Evolutionary conservation across 1,140 invertebrate species (phyloP).

Genomic region (Lepidostoma basale): DNA sequence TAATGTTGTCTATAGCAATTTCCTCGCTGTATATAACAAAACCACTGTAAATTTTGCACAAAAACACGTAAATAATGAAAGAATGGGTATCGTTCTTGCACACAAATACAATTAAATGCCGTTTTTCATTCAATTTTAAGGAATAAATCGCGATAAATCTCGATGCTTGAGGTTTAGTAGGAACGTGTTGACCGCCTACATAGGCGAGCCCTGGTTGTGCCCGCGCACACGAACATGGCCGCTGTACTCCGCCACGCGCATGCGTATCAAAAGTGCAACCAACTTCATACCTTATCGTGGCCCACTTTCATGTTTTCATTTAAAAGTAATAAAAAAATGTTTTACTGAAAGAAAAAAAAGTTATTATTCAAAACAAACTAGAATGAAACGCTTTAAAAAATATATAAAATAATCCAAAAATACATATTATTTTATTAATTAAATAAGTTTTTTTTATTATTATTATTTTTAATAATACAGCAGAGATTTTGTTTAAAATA

Average conservation of each 20-base stretch:
- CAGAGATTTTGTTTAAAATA: neutral
- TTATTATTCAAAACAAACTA: too few species aligned
- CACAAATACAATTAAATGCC: neutral
- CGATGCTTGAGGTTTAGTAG: neutral
- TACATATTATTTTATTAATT: too few species aligned
- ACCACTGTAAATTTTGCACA: conserved; percentile 4
- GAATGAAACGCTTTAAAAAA: too few species aligned
- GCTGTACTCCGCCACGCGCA: conserved; percentile 24
- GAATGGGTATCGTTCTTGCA: neutral
- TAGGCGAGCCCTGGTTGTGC: conserved; percentile 26
- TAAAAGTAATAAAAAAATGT: neutral
- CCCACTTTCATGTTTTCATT: conserved; percentile 42
- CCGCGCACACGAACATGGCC: conserved; percentile 34
- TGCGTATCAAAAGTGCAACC: conserved; percentile 20
- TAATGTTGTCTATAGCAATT: too few species aligned
- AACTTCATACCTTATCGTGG: conserved; percentile 34
- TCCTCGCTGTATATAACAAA: neutral
- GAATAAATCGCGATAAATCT: neutral
- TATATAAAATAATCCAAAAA: too few species aligned
- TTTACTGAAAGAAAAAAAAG: too few species aligned
- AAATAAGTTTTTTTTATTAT: neutral
- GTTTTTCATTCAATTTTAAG: conserved; percentile 1
- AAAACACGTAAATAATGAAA: neutral
- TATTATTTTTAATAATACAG: neutral
- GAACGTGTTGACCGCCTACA: conserved; percentile 23